Evolutionary conservation across 2,888 invertebrate species (phyloP).

Genomic region (Oxycera nigricornis): DNA sequence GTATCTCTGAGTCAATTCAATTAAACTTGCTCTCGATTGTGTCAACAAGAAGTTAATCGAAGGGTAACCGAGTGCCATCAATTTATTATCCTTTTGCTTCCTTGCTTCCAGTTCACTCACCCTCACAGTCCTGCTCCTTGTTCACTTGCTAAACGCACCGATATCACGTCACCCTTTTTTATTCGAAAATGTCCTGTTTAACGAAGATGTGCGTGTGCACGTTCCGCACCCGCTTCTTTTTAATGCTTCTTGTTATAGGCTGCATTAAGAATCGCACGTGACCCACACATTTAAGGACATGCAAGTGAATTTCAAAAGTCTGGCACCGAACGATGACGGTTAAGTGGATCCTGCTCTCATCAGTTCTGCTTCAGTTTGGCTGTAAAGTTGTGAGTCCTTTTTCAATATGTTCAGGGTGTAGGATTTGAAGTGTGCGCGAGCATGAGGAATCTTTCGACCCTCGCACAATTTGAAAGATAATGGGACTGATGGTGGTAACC

Average conservation of each 20-base stretch:
- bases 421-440: not conserved
- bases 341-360: not conserved
- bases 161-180: constrained; percentile 44
- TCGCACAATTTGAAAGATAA: not conserved
- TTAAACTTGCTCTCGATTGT: constrained; percentile 39
- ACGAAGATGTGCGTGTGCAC: not conserved
- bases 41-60: constrained; percentile 47
- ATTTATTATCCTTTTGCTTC: constrained; percentile 4
- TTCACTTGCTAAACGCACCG: constrained; percentile 49
- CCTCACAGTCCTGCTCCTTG: constrained; percentile 44
- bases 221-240: constrained; percentile 28
- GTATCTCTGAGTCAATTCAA: constrained; percentile 41
- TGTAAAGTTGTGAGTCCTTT: constrained; percentile 18
- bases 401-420: constrained; percentile 12
- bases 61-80: constrained; percentile 36
- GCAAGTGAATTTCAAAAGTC: constrained; percentile 32
- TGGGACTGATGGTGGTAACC: not conserved
- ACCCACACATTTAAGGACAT: constrained; percentile 45
- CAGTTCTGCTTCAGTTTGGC: constrained; percentile 28
- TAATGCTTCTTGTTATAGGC: not conserved
- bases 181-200: not conserved
- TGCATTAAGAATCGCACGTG: constrained; percentile 44
- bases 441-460: not conserved
- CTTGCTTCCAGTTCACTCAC: constrained; percentile 29
- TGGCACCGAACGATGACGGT: not conserved